Percentiles rank a stretch among this genome's conserved stretches.
phyloP scores from a whole-genome alignment of 2,113 vertebrate genomes.

The Synodontis membranacea region DNA sequence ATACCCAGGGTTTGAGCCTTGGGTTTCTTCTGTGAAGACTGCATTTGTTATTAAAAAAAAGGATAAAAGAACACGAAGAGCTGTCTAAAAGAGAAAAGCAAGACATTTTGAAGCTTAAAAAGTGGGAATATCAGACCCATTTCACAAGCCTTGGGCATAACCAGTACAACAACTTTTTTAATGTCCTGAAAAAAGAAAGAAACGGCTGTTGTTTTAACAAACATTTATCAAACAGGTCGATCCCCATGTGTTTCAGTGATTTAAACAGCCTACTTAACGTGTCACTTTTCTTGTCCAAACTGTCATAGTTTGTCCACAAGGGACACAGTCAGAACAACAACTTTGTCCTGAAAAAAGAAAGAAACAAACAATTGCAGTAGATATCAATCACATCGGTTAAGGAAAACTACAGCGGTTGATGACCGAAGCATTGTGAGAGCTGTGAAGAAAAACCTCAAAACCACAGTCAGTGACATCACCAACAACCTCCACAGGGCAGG shows the following conservation, averaged over 20 bases:
- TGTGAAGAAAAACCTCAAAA: not conserved
- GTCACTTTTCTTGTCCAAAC: too few species aligned
- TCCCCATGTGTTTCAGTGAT: too few species aligned
- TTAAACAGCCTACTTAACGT: too few species aligned
- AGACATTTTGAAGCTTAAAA: not conserved
- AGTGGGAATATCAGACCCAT: not conserved
- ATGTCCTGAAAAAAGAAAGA: not conserved
- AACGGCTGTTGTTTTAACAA: not conserved
- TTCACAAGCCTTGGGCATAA: not conserved
- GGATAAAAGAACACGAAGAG: not conserved
- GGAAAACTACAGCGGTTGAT: not conserved
- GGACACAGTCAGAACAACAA: too few species aligned
- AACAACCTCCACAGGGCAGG: not conserved
- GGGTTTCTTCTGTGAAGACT: not conserved
- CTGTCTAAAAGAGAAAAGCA: not conserved
- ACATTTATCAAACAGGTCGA: not conserved
- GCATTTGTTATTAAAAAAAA: too few species aligned
- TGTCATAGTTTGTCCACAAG: too few species aligned
- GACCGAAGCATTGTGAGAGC: not conserved
- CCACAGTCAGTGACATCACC: not conserved
- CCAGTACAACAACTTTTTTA: not conserved
- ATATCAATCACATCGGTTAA: too few species aligned
- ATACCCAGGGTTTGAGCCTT: not conserved
- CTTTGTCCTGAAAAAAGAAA: too few species aligned
- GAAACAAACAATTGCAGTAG: too few species aligned